Base-by-base conservation (phyloP, 1,140 invertebrate genomes). In the Cyclargus thomasi region DNA sequence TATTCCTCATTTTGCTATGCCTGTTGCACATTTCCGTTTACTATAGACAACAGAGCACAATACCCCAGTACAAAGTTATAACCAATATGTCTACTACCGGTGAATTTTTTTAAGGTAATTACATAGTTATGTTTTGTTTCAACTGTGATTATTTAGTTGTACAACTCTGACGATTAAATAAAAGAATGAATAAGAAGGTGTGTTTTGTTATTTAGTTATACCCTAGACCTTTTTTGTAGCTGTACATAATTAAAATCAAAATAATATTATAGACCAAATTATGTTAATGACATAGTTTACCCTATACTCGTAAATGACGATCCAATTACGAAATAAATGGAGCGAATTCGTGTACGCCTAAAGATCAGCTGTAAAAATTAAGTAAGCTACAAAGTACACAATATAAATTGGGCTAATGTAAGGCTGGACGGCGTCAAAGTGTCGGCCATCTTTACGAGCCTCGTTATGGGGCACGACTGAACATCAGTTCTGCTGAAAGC, bases 91-190 rank as follows among this genome's bases (percentile, higher is more conserved):
- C 67, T 22, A 67, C 64, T 57, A 65, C 71, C 70, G 71, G 73
- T 76, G 77, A 77, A 83, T 81, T 88, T 82, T 75, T 80, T 87
- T 88, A 80, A 90, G 78, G 82, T 84, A 82, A 74, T 74, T 79
- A 84, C 80, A 83, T 85, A 86, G 80, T 88, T 90, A 86, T 86
- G 85, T 90, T 91, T 90, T 86, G 86, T 89, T 91, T 91, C 80
- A 90, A 91, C 90, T 91, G 90, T 91, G 90, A 91, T 91, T 91
- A 90, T 90, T 88, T 91, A 91, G 88, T 89, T 91, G 83, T 91
- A 91, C 89, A 90, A 86, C 86, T 88, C 86, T 86, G 87, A 90
- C 81, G 81, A 90, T 91, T 87, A 91, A 82, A 88, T 87, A 88
- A 90, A 90, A 91, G 80, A 87, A 90, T 86, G 81, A 90, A 90